Base-by-base conservation (phyloP, 1,140 invertebrate species). In the Drosophila parabipectinata region DNA sequence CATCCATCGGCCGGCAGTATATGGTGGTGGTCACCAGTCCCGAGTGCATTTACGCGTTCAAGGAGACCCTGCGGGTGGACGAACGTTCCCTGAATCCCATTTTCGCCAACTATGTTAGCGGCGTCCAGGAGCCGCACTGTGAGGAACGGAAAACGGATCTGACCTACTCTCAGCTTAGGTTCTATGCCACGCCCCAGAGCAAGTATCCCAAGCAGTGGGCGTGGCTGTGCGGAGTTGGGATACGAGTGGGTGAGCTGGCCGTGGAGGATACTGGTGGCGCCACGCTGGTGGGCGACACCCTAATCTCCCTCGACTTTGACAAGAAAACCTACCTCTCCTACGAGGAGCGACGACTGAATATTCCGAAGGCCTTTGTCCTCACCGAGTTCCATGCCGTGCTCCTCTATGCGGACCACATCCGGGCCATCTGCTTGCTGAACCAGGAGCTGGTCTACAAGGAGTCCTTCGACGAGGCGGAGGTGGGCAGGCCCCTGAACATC, bases 341-440 rank as follows among this genome's bases (percentile, higher is more conserved):
- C 30, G 90, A 90, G 26, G 87, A 91, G 50, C 76, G 84, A 0
- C 69, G 79, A 8, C 92, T 91, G 26, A 77, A 58, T 69, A 93
- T 93, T 9, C 97, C 97, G 0, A 92, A 96, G 5, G 94, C 95
- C 0, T 96, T 98, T 85, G 95, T 97, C 3, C 90, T 98, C 12
- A 99, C 98, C 1, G 95, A 98, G 91, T 99, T 98, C 92, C 98
- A 99, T 92, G 95, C 96, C 9, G 90, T 99, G 9, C 92, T 99
- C 1, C 94, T 98, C 28, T 99, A 97, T 90, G 93, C 94, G 3
- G 95, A 98, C 91, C 95, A 95, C 62, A 94, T 98, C 1, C 96
- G 96, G 91, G 97, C 95, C 4, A 93, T 99, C 37, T 98, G 96
- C 57, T 92, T 97, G 7, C 92, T 99, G 2, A 98, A 98, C 92